Evolutionary conservation across 2,888 invertebrate genomes (phyloP).

Genomic region (Selenia dentaria): DNA sequence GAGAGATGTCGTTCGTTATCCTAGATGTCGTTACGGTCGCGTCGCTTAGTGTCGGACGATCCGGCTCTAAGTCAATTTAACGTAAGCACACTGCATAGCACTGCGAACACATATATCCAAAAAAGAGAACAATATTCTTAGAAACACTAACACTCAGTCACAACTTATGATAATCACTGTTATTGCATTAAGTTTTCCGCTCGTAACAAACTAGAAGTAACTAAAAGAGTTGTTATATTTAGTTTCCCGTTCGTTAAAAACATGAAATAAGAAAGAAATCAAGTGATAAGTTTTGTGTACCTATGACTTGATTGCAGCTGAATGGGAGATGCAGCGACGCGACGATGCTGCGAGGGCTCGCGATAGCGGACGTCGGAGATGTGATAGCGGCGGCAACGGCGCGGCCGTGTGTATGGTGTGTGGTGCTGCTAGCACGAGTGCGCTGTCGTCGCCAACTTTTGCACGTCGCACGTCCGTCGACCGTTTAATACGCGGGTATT

Average conservation of each 20-base stretch:
- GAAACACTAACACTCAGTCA: conserved; percentile 13
- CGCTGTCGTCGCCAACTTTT: conserved; percentile 62
- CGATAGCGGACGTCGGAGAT: conserved; percentile 17
- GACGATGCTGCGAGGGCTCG: conserved; percentile 26
- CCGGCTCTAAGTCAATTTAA: too few species aligned
- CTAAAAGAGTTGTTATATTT: too few species aligned
- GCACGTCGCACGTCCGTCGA: conserved; percentile 59
- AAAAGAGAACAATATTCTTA: not conserved
- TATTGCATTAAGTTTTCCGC: not conserved
- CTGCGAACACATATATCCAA: not conserved
- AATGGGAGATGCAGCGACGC: conserved; percentile 22
- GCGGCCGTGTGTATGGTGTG: conserved; percentile 45
- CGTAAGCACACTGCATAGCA: too few species aligned
- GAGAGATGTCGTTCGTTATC: too few species aligned
- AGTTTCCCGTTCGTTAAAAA: not conserved
- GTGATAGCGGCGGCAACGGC: conserved; percentile 26
- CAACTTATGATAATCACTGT: too few species aligned
- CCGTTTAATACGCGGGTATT: conserved; percentile 78
- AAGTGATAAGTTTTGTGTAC: conserved; percentile 11
- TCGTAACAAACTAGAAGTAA: not conserved
- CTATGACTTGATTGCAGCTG: conserved; percentile 21
- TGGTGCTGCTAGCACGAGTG: conserved; percentile 55
- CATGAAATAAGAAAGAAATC: not conserved
- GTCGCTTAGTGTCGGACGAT: too few species aligned
- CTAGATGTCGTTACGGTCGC: too few species aligned